Percentiles rank a stretch among this genome's conserved stretches.
Evolutionary conservation across 2,113 vertebrate genomes (phyloP).

Genomic region (Megaptera novaeangliae): DNA sequence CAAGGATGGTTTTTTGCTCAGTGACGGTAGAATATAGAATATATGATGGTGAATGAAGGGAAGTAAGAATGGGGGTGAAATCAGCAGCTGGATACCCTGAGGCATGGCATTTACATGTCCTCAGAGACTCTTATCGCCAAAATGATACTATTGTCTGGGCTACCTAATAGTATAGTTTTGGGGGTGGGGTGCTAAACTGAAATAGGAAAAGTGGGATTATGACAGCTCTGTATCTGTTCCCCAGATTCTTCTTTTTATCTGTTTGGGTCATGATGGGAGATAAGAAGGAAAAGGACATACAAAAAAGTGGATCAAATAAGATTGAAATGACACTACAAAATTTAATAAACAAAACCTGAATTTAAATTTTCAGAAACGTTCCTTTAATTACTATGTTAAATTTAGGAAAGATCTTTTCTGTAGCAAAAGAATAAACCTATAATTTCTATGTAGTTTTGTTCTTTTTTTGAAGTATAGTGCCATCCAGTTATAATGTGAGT

Average conservation of each 20-base stretch:
- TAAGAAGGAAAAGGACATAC: neutral
- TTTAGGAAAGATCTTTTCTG: neutral
- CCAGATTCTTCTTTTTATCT: neutral
- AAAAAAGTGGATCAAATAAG: neutral
- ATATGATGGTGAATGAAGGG: neutral
- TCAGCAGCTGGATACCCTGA: neutral
- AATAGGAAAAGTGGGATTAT: neutral
- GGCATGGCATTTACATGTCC: neutral
- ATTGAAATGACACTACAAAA: neutral
- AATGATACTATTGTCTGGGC: neutral
- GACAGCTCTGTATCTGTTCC: neutral
- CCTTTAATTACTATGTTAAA: neutral
- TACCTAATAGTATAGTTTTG: neutral
- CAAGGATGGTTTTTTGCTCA: neutral
- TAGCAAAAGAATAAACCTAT: neutral
- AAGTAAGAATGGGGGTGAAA: neutral
- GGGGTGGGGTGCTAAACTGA: neutral
- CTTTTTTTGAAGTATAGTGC: neutral
- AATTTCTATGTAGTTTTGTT: neutral
- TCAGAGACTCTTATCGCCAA: neutral
- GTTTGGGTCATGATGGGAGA: neutral
- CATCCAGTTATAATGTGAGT: neutral
- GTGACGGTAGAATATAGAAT: neutral
- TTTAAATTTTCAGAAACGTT: conserved; percentile 14
- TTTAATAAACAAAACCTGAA: neutral